These are phyloP conservation scores for Micropoecilia bifurca DNA, from an alignment of 2,797 vertebrate genomes.

Conservation along the genomic window DNA sequence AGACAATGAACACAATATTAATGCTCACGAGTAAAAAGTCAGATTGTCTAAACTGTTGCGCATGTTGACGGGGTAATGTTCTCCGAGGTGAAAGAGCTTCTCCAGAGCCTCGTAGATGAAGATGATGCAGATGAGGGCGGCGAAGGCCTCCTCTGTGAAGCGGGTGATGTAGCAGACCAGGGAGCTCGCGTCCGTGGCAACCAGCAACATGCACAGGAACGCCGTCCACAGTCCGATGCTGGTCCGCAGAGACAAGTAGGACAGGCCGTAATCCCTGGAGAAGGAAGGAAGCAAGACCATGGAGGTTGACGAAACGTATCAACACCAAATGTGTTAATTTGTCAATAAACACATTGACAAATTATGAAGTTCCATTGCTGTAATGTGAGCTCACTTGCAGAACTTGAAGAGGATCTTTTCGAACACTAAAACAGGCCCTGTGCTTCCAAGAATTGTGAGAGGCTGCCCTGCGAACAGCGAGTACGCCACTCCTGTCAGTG, in stretches of 20 bases:
- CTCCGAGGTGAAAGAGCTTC: slow-evolving; percentile 92
- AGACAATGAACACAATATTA: not conserved
- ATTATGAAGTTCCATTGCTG: not conserved
- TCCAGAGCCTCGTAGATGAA: slow-evolving; percentile 97
- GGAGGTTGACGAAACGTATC: not conserved
- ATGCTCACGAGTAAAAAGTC: slow-evolving; percentile 90
- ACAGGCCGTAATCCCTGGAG: slow-evolving; percentile 89
- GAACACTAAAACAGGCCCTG: slow-evolving; percentile 96
- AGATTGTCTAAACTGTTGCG: slow-evolving; percentile 88
- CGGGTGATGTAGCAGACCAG: slow-evolving; percentile 97
- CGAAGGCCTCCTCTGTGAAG: slow-evolving; percentile 96
- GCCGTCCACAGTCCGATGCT: slow-evolving; percentile 96
- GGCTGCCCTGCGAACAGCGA: slow-evolving; percentile 96
- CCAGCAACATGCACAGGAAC: slow-evolving; percentile 91
- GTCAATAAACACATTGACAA: not conserved
- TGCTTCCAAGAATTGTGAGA: slow-evolving; percentile 97
- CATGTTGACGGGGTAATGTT: slow-evolving; percentile 91
- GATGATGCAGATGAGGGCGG: slow-evolving; percentile 96
- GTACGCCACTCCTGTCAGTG: slow-evolving; percentile 95
- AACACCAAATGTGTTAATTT: too few relatives aligned
- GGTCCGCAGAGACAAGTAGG: slow-evolving; percentile 92
- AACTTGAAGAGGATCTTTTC: slow-evolving; percentile 99
- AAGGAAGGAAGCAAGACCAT: slow-evolving; percentile 36
- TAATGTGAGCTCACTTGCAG: slow-evolving; percentile 69
- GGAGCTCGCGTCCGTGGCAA: slow-evolving; percentile 95